Base-by-base conservation (phyloP, 23 tunicate genomes). In the Botrylloides violaceus region DNA sequence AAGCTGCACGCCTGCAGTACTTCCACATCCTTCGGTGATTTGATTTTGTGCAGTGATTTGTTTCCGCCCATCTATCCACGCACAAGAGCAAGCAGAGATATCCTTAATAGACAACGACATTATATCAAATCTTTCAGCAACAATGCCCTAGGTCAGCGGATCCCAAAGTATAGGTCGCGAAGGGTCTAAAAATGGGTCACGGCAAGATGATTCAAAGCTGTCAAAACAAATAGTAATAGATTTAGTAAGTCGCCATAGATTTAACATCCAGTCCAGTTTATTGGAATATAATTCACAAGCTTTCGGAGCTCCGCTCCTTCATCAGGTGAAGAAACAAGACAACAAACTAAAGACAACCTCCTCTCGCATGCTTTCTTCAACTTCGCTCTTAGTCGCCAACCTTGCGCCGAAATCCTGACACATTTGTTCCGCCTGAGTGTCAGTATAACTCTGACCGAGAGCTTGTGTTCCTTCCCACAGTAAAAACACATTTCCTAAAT, bases 41-140 rank as follows among this genome's bases (percentile, higher is more conserved):
- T 34, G 34, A 32, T 78, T 48, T 76, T 76, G 73, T 2, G 80
- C 86, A 34, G 79, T 47, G 21, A 37, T 61, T 5, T 78, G 76
- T 23, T 36, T 57, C 21, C 62, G 62, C 3, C 86, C 95, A 15
- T 64, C 82, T 0, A 28, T 76, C 95, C 95, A 87, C 2, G 86
- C 86, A 61, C 95, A 87, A 3, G 77, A 77, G 55, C 95, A 87
- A n/a, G 95, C 84, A 9, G 86, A 80, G 4, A 87, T 63, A 38
- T 87, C 95, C 95, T n/a, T n/a, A n/a, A n/a, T n/a, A n/a, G n/a
- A n/a, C n/a, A n/a, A n/a, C n/a, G n/a, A n/a, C 20, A 49, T 49
- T 49, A 49, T n/a, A 19, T 49, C n/a, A 1, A 49, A 49, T 20
- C 1, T 20, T 0, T 49, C 0, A 49, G 20, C 58, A 1, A 22